Conservation (phyloP, 2,113 vertebrate species). For the Ammodytes marinus region DNA sequence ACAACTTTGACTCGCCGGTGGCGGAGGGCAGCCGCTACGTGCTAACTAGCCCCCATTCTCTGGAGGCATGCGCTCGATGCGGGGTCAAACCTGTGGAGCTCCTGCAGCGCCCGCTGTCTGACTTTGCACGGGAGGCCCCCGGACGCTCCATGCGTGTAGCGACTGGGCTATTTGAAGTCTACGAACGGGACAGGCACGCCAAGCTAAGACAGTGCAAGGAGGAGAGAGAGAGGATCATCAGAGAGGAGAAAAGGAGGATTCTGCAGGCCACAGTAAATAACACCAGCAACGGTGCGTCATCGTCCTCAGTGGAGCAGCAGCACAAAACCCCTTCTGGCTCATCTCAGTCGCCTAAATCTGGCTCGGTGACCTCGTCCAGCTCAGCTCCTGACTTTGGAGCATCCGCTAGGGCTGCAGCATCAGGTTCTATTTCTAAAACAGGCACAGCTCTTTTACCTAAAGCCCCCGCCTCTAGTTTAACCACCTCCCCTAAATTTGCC, state of each 20-base stretch:
- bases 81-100: conserved; percentile 96
- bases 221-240: conserved; percentile 93
- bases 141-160: conserved; percentile 95
- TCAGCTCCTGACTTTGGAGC: conserved; percentile 53
- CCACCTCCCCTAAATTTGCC: conserved; percentile 65
- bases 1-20: conserved; percentile 93
- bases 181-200: conserved; percentile 90
- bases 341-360: conserved; percentile 55
- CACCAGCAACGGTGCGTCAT: conserved; percentile 78
- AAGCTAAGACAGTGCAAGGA: conserved; percentile 95
- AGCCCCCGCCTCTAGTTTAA: conserved; percentile 30
- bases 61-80: conserved; percentile 97
- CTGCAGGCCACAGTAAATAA: conserved; percentile 84
- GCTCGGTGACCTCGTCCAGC: conserved; percentile 56
- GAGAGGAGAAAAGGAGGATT: conserved; percentile 92
- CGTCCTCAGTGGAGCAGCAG: conserved; percentile 76
- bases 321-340: conserved; percentile 43
- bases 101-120: conserved; percentile 88
- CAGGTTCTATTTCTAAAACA: conserved; percentile 57
- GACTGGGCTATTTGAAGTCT: conserved; percentile 92
- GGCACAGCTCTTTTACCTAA: conserved; percentile 54
- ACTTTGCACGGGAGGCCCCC: conserved; percentile 93
- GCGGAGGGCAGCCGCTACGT: conserved; percentile 98
- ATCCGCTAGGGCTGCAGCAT: conserved; percentile 45
- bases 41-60: conserved; percentile 94